A percentile compares a stretch with the other conserved stretches of the same genome.
These are phyloP conservation scores for Nixonia krombeini DNA, from an alignment of 1,140 invertebrate genomes.

Conservation along the genomic window DNA sequence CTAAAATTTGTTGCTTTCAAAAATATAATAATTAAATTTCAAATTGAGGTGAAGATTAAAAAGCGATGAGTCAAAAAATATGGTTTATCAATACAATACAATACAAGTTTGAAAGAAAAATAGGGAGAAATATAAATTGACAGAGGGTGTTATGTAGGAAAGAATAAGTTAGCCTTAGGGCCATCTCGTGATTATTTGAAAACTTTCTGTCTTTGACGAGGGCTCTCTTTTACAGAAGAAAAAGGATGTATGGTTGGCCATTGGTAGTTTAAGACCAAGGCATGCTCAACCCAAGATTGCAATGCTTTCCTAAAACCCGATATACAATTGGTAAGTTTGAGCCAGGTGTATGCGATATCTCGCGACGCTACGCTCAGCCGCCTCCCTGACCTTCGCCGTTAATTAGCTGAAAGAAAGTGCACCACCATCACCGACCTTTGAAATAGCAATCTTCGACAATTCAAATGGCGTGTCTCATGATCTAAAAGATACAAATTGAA, in stretches of 20 bases:
- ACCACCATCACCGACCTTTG: constrained; percentile 22
- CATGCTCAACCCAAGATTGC: constrained; percentile 71
- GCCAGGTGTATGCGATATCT: constrained; percentile 57
- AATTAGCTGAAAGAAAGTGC: constrained; percentile 3
- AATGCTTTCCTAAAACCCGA: constrained; percentile 71
- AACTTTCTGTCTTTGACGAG: constrained; percentile 71
- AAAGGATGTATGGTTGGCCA: constrained; percentile 72
- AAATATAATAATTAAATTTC: too few relatives aligned
- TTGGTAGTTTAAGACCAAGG: constrained; percentile 72
- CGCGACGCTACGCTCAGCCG: constrained; percentile 57
- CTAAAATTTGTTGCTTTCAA: too few relatives aligned
- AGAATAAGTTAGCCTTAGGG: constrained; percentile 30
- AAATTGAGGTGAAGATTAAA: neutral
- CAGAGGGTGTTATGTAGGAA: constrained; percentile 6
- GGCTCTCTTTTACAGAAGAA: constrained; percentile 72
- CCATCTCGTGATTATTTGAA: constrained; percentile 65
- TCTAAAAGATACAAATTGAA: too few relatives aligned
- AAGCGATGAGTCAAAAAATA: constrained; percentile 12
- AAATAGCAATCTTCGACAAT: neutral
- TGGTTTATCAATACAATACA: too few relatives aligned
- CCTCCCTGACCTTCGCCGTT: constrained; percentile 25
- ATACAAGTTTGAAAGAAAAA: neutral
- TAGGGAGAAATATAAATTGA: constrained; percentile 4
- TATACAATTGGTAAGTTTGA: constrained; percentile 69
- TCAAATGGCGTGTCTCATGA: neutral